These are phyloP conservation scores for Podarcis raffonei DNA, from an alignment of 2,113 vertebrate species.

Conservation along the genomic window DNA sequence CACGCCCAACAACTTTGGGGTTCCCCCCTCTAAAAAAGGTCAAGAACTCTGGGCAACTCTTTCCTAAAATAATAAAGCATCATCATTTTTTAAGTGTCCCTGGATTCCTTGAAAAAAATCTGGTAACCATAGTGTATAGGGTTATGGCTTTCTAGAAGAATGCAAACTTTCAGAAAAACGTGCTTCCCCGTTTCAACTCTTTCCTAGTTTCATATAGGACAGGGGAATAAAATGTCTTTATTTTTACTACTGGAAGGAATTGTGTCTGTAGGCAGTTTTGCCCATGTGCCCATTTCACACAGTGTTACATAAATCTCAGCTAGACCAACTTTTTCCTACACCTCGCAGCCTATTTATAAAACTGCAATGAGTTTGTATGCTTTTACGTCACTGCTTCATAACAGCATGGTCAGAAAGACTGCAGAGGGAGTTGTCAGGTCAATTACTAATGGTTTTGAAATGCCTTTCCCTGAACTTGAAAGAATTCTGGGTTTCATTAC, in stretches of 20 bases:
- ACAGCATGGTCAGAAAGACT: slow-evolving; percentile 17
- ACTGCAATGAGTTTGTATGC: background rate
- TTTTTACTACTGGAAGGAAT: slow-evolving; percentile 4
- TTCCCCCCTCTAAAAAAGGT: too few relatives aligned
- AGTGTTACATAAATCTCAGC: background rate
- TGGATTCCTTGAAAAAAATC: too few relatives aligned
- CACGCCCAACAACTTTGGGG: too few relatives aligned
- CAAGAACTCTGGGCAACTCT: too few relatives aligned
- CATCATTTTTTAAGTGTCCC: too few relatives aligned
- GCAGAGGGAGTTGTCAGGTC: slow-evolving; percentile 30
- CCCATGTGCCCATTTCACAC: background rate
- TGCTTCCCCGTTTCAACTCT: background rate
- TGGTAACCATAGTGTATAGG: too few relatives aligned
- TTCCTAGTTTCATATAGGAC: background rate
- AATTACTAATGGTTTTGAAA: background rate
- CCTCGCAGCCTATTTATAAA: slow-evolving; percentile 20
- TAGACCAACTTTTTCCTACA: slow-evolving; percentile 4
- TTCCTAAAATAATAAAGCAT: too few relatives aligned
- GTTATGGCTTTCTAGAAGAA: background rate
- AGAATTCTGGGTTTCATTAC: slow-evolving; percentile 21
- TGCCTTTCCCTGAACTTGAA: slow-evolving; percentile 35
- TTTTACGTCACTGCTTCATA: slow-evolving; percentile 8
- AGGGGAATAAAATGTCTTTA: background rate
- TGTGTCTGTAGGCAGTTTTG: background rate
- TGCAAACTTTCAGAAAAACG: too few relatives aligned